These are phyloP conservation scores for Sepioteuthis lessoniana DNA, from an alignment of 2,888 invertebrate genomes.

Conservation along the genomic window DNA sequence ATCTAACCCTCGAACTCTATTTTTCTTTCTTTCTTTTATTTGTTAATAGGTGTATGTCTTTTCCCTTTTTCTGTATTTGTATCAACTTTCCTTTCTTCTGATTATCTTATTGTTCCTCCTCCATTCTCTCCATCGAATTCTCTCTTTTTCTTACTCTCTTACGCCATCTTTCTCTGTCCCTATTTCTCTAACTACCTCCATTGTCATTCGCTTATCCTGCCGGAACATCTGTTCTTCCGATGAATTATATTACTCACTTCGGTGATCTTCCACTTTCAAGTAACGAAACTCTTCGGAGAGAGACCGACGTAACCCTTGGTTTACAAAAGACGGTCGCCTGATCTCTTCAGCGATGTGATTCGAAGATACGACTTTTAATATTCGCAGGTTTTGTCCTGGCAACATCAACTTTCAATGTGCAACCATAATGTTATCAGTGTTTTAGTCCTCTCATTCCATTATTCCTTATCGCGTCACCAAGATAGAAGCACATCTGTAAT, in stretches of 20 bases:
- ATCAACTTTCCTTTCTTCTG: too few species aligned
- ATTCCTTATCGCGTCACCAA: too few species aligned
- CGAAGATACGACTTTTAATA: conserved; percentile 11
- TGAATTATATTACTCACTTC: neutral
- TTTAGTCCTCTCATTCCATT: neutral
- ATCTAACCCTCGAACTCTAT: too few species aligned
- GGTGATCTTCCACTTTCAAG: neutral
- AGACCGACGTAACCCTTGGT: conserved; percentile 11
- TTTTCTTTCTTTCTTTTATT: too few species aligned
- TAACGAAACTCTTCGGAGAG: neutral
- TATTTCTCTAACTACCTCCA: neutral
- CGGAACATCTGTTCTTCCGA: neutral
- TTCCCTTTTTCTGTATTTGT: too few species aligned
- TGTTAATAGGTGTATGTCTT: too few species aligned
- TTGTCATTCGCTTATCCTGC: neutral
- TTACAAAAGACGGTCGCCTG: neutral
- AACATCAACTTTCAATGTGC: neutral
- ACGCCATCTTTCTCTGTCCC: neutral
- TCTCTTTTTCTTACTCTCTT: too few species aligned
- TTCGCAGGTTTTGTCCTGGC: neutral
- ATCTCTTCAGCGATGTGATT: neutral
- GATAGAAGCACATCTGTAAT: too few species aligned
- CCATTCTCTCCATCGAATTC: too few species aligned
- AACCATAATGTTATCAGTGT: neutral
- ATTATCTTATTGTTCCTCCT: too few species aligned